Base-by-base conservation (phyloP, 2,888 invertebrate genomes). In the Glyphotaelius pellucidus region DNA sequence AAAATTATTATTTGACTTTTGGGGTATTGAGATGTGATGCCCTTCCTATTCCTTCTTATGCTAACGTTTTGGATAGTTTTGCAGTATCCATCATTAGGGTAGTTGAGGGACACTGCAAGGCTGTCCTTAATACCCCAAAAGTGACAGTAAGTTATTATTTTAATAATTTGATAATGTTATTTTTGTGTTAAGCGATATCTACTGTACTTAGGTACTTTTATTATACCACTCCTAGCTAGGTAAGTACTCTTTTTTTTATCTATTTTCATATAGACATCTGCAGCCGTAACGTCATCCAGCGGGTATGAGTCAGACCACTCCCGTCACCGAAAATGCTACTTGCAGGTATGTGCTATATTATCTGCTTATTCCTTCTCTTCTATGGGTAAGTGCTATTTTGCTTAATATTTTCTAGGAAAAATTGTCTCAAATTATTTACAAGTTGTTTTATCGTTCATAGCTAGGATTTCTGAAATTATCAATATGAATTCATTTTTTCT, bases 231-330 rank as follows among this genome's bases (percentile, higher is more conserved):
- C 67, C 67, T n/a, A 67, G 67, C 67, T n/a, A 67, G 67, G 67
- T 67, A 67, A 67, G 67, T 67, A 67, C 67, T 67, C 67, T 67
- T 67, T 38, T n/a, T 35, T 67, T 67, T 67, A 67, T 67, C 67
- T 67, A 67, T 67, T 67, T 67, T 67, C 67, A 67, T 67, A 67
- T 93, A 92, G 93, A 90, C 93, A 92, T 92, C 92, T 89, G 89
- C 89, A 89, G 91, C 91, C 52, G 89, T 89, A 83, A 91, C 95
- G 0, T 96, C 96, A 0, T 96, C 96, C 7, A 96, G 96, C 94
- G 96, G 96, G 93, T 96, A 96, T 94, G 95, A 96, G 35, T 94
- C 96, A 1, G 96, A 96, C 93, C 96, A 96, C 93, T 96, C 95
- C 90, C 96, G 96, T 0, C 96, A 96, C 93, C 95, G 95, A 94